Evolutionary conservation across 2,797 vertebrate species (phyloP), one percentile per base, ranked within the genome.

Genomic region (Australoheros facetus): DNA sequence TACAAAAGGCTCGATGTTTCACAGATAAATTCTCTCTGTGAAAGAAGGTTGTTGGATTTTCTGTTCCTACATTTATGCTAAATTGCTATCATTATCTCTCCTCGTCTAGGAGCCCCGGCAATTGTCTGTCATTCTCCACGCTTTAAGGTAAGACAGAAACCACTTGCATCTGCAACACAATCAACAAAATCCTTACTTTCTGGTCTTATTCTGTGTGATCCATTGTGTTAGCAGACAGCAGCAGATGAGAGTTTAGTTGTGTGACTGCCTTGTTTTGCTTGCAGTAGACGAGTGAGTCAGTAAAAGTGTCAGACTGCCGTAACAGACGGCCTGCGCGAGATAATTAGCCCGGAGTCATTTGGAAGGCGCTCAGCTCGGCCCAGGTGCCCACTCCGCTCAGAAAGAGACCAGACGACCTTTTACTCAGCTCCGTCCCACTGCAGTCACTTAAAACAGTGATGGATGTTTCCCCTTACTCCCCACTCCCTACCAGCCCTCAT

Each of bases 371-470:
- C 85, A 56, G 83, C 82, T 84, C 85, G 32, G 91, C 91, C 89
- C 88, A 88, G 92, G 88, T 90, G 83, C 88, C 91, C 88, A 78
- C 85, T 82, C 88, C 73, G 88, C 90, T 75, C 87, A 88, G 83
- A 85, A 78, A 87, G 86, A 80, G 82, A 85, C 60, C 86, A 88
- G 80, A 85, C 78, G 80, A 93, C 91, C 90, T 93, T 93, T 90
- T 84, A 83, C 89, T 91, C 85, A 19, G 84, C 88, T 84, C 82
- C 56, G 59, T 91, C 92, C 91, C 92, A 84, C 87, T 79, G 92
- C 90, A 93, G 87, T 91, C 92, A 92, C 91, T 94, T 93, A 94
- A 92, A 93, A 91, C 88, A 89, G 82, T 93, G 93, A 94, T 94
- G 89, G 90, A 94, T 94, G 93, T 81, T 91, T 85, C 89, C 87